phyloP scores from a whole-genome alignment of 2,113 vertebrate genomes.

The Vireo altiloquus region DNA sequence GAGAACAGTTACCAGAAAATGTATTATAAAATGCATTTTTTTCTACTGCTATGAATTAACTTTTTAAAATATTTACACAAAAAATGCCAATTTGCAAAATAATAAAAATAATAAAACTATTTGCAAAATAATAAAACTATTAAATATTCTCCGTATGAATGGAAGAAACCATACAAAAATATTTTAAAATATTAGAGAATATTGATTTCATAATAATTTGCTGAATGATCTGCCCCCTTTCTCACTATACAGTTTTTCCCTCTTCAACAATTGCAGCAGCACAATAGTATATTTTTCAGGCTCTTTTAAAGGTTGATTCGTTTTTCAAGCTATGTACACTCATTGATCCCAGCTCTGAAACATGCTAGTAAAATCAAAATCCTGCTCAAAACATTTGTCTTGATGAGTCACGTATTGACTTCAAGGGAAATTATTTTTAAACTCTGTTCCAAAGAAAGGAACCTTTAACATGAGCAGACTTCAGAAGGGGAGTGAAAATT shows the following conservation, averaged over 20 bases:
- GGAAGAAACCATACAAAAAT: neutral
- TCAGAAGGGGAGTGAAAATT: neutral
- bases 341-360: neutral
- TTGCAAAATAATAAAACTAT: neutral
- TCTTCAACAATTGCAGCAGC: neutral
- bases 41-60: neutral
- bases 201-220: neutral
- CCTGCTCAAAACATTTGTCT: neutral
- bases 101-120: too few species aligned
- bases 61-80: neutral
- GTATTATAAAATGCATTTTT: neutral
- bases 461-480: neutral
- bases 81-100: neutral
- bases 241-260: neutral
- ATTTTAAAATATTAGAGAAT: rapidly evolving
- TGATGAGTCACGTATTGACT: neutral
- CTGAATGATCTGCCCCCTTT: neutral
- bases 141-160: neutral
- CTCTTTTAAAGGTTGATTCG: neutral
- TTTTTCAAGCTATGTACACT: neutral
- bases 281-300: neutral
- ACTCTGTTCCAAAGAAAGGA: neutral
- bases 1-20: neutral
- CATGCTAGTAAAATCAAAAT: neutral
- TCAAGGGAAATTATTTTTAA: neutral